phyloP scores from a whole-genome alignment of 1,140 invertebrate species.

The Parapsyche elsis region DNA sequence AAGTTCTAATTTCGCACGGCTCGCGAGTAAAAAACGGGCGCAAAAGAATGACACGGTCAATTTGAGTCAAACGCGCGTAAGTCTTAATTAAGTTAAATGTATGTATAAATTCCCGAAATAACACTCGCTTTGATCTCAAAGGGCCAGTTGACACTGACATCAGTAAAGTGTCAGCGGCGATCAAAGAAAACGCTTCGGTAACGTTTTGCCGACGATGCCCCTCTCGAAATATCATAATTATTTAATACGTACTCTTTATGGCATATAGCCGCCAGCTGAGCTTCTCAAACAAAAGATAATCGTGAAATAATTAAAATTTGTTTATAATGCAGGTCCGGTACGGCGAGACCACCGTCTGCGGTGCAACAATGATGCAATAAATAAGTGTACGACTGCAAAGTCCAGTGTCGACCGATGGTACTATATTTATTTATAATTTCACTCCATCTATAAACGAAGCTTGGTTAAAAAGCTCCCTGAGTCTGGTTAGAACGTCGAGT shows the following conservation, averaged over 20 bases:
- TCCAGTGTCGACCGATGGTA: no score
- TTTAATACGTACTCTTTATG: not conserved
- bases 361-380: no score
- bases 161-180: constrained; percentile 19
- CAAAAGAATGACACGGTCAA: not conserved
- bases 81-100: constrained; percentile 20
- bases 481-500: no score
- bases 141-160: not conserved
- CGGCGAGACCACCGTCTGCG: no score
- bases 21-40: not conserved
- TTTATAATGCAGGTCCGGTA: no score
- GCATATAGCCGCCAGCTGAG: no score
- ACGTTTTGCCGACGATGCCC: not conserved
- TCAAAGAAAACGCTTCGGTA: not conserved
- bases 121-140: constrained; percentile 3
- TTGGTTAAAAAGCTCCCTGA: no score
- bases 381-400: no score
- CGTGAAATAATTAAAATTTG: no score
- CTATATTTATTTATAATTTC: no score
- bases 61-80: not conserved
- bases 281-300: no score
- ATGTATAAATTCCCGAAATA: constrained; percentile 10
- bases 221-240: not conserved
- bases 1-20: not conserved
- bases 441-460: no score